phyloP scores from a whole-genome alignment of 2,113 vertebrate species.

The Actinemys pallida region DNA sequence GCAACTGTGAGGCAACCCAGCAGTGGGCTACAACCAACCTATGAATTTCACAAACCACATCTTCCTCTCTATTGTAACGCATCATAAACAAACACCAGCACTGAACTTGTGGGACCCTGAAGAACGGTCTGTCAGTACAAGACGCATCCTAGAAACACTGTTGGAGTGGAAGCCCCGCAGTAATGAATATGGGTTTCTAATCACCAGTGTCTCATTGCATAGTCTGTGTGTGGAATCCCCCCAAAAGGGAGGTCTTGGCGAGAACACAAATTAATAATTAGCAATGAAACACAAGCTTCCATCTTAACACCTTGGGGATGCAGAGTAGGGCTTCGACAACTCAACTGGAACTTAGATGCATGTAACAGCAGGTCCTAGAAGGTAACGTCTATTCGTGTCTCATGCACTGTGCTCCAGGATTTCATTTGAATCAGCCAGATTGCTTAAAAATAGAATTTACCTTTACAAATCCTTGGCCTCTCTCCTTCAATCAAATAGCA shows the following conservation, averaged over 20 bases:
- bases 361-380: constrained; percentile 19
- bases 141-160: not conserved
- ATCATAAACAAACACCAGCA: not conserved
- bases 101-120: accelerated
- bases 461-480: not conserved
- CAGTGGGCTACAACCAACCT: constrained; percentile 19
- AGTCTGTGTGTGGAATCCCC: not conserved
- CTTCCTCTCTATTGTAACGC: constrained; percentile 43
- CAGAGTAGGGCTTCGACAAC: not conserved
- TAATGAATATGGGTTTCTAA: not conserved
- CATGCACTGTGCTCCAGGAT: constrained; percentile 1
- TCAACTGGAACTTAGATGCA: not conserved
- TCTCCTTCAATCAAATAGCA: not conserved
- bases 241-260: not conserved
- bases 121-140: not conserved
- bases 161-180: not conserved
- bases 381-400: not conserved
- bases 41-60: not conserved
- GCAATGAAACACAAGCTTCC: not conserved
- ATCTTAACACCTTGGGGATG: not conserved
- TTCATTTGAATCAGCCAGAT: not conserved
- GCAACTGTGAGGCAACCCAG: constrained; percentile 69
- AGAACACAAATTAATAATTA: not conserved
- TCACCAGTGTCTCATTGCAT: not conserved
- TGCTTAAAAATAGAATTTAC: not conserved